Base-by-base conservation (phyloP, 2,888 invertebrate species). In the Hipparchia semele region DNA sequence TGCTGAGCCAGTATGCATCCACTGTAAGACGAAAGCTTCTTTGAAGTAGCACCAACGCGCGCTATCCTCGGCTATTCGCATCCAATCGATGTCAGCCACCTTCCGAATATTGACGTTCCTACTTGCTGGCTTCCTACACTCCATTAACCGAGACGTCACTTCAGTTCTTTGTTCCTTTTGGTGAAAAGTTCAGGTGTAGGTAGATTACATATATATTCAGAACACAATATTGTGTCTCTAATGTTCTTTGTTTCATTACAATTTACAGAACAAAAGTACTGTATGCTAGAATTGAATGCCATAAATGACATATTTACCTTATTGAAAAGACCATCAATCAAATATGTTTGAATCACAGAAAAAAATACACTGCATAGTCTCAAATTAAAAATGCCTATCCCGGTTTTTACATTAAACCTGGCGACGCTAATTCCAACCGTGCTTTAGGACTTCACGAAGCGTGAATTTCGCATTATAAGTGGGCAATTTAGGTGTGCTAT, bases 391-490 rank as follows among this genome's bases (percentile, higher is more conserved):
- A 53, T 60, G 33, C 49, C 6, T n/a, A 53, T 69, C 54, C 45
- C 68, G n/a, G 12, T 39, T 61, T 61, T 54, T 39, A 10, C n/a
- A 61, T 46, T 12, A 61, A 3, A 69, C n/a, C 39, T 64, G 70
- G 70, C 46, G 54, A 33, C 56, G 46, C 46, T 70, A 56, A 71
- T 73, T 68, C 69, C 71, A 60, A 49, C 64, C 61, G 71, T 75
- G 67, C 73, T 71, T 64, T 71, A 75, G 73, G 70, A 71, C 62
- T 73, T 73, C 70, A 70, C 71, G 69, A 67, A 76, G 75, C 75
- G 75, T 75, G 73, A 76, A 76, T 76, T 76, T 75, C 76, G 73
- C 73, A 76, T 75, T 75, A 76, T 76, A 75, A 76, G 75, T 76
- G 76, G 76, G 73, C 75, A 76, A 75, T 76, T 75, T 76, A 75